Conservation (phyloP, 2,797 vertebrate genomes). For the Lepus oiostolus region DNA sequence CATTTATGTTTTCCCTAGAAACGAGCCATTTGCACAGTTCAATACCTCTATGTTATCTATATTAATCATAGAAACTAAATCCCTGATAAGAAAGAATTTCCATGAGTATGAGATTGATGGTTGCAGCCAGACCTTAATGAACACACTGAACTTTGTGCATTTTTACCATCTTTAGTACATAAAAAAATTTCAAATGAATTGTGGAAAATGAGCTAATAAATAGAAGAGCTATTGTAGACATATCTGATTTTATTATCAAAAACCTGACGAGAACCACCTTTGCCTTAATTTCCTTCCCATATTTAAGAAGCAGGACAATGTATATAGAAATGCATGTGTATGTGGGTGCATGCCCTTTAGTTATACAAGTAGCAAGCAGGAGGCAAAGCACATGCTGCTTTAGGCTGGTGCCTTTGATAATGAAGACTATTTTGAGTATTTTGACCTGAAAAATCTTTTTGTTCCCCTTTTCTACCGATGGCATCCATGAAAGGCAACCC, state of each 20-base stretch:
- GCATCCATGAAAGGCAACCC: neutral
- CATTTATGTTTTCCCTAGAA: neutral
- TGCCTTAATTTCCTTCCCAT: neutral
- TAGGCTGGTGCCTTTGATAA: neutral
- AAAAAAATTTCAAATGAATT: neutral
- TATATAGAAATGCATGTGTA: too few species aligned
- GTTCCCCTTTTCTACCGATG: neutral
- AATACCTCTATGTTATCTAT: constrained; percentile 14
- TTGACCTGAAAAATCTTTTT: neutral
- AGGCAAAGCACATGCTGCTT: fast-evolving
- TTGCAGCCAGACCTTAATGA: neutral
- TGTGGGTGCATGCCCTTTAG: fast-evolving
- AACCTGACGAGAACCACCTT: neutral
- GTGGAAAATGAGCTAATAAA: neutral
- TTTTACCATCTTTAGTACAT: neutral
- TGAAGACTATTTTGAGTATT: neutral
- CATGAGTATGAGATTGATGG: neutral
- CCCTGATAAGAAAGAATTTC: constrained; percentile 18
- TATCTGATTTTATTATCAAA: neutral
- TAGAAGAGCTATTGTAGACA: fast-evolving
- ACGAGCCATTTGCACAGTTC: constrained; percentile 1
- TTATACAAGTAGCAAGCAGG: neutral
- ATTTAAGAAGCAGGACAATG: neutral
- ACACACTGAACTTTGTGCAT: neutral
- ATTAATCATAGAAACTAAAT: constrained; percentile 62